A percentile compares a stretch with the other conserved stretches of the same genome.
Conservation (phyloP, 2,888 invertebrate species). For the Barypeithes pellucidus region DNA sequence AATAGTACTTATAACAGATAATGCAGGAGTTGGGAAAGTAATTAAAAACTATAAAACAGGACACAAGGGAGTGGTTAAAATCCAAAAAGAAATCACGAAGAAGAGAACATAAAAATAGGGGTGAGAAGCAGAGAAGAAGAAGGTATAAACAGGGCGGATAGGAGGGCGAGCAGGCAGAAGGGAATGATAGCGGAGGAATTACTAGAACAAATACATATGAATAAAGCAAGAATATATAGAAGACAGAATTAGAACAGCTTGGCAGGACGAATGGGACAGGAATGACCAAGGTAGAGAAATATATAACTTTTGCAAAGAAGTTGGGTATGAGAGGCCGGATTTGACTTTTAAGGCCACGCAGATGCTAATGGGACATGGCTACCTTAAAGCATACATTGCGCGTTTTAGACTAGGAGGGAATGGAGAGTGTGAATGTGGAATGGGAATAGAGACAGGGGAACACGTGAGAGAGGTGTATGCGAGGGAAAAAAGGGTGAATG, state of each 20-base stretch:
- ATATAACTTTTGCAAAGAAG: not conserved
- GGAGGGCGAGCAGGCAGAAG: not conserved
- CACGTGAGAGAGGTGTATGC: conserved; percentile 13
- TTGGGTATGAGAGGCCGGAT: not conserved
- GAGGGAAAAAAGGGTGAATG: not conserved
- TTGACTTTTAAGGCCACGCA: not conserved
- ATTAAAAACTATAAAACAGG: not conserved
- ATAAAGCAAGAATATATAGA: not conserved
- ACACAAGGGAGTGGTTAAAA: not conserved
- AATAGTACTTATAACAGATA: not conserved
- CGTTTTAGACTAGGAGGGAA: not conserved
- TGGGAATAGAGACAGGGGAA: not conserved
- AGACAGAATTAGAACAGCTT: no score
- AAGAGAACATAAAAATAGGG: no score
- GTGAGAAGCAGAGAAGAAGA: not conserved
- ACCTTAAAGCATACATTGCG: not conserved
- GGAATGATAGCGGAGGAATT: not conserved
- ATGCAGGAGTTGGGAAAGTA: not conserved
- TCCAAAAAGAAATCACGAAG: not conserved
- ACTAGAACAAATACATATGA: not conserved
- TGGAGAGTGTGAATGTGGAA: conserved; percentile 13
- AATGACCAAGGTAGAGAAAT: conserved; percentile 2
- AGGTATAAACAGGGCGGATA: not conserved
- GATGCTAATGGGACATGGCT: conserved; percentile 5
- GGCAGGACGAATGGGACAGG: conserved; percentile 1